These are phyloP conservation scores for Xylota sylvarum DNA, from an alignment of 2,888 invertebrate genomes.

Conservation along the genomic window DNA sequence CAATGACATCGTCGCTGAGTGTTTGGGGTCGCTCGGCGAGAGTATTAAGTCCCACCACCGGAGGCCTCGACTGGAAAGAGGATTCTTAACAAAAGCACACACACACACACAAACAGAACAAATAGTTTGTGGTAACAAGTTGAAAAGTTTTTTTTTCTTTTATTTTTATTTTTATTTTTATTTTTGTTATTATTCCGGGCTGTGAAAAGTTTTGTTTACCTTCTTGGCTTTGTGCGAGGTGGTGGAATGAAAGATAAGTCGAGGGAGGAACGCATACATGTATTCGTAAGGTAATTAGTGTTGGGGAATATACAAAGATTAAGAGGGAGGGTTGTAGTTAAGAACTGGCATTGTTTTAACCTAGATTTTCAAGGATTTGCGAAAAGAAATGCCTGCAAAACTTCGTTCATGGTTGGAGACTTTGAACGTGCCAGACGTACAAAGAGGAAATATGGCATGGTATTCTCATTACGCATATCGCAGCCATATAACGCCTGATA, in stretches of 20 bases:
- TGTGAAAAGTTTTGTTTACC: constrained; percentile 59
- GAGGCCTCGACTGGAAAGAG: constrained; percentile 22
- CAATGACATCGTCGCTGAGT: constrained; percentile 73
- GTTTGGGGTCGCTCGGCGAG: constrained; percentile 64
- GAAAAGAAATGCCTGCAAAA: not conserved
- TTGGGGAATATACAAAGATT: not conserved
- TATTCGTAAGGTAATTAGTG: constrained; percentile 34
- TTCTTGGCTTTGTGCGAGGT: constrained; percentile 25
- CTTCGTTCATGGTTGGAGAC: not conserved
- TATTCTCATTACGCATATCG: too few species aligned
- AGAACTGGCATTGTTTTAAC: not conserved
- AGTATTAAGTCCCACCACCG: constrained; percentile 33
- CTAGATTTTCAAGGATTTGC: constrained; percentile 17
- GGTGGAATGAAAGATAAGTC: constrained; percentile 20
- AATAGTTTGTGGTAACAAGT: constrained; percentile 62
- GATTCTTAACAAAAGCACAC: constrained; percentile 21
- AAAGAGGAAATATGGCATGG: too few species aligned
- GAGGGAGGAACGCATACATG: constrained; percentile 17
- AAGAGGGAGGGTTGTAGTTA: not conserved
- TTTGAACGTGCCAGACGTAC: not conserved
- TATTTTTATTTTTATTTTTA: constrained; percentile 18
- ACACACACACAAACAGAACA: constrained; percentile 17
- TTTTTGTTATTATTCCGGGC: constrained; percentile 31
- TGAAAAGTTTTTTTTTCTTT: constrained; percentile 53
- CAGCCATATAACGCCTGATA: too few species aligned